These are phyloP conservation scores for Otocyon megalotis DNA, from an alignment of 2,113 vertebrate genomes.

Conservation along the genomic window DNA sequence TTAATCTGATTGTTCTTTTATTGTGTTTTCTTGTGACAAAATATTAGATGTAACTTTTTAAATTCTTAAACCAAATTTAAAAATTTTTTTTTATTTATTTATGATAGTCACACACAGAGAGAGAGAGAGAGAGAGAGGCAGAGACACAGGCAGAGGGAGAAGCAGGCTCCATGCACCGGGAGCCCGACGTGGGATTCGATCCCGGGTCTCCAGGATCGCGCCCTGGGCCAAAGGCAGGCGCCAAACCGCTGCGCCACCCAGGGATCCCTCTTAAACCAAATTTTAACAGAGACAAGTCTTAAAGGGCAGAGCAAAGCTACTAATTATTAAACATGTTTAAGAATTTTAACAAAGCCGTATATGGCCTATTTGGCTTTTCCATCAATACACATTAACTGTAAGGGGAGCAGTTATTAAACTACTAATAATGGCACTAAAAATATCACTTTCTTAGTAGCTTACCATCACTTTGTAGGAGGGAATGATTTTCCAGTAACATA, in stretches of 20 bases:
- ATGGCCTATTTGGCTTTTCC: neutral
- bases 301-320: neutral
- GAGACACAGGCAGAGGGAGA: too few species aligned
- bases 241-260: too few species aligned
- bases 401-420: conserved; percentile 36
- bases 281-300: conserved; percentile 23
- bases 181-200: too few species aligned
- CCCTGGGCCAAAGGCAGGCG: too few species aligned
- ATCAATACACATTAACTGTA: neutral
- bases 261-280: conserved; percentile 51
- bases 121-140: too few species aligned
- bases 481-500: conserved; percentile 58
- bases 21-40: neutral
- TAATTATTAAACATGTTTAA: conserved; percentile 44
- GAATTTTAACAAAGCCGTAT: neutral
- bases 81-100: too few species aligned
- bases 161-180: too few species aligned
- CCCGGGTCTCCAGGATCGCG: too few species aligned
- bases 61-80: conserved; percentile 48
- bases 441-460: conserved; percentile 4
- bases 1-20: neutral
- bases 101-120: too few species aligned
- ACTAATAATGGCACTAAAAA: conserved; percentile 48
- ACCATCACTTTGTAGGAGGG: neutral
- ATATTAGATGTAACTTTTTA: conserved; percentile 38